Evolutionary conservation across 64 coral and sea anemone genomes (phyloP), one percentile per base, ranked within the genome.

Genomic region (Stichodactyla helianthus): DNA sequence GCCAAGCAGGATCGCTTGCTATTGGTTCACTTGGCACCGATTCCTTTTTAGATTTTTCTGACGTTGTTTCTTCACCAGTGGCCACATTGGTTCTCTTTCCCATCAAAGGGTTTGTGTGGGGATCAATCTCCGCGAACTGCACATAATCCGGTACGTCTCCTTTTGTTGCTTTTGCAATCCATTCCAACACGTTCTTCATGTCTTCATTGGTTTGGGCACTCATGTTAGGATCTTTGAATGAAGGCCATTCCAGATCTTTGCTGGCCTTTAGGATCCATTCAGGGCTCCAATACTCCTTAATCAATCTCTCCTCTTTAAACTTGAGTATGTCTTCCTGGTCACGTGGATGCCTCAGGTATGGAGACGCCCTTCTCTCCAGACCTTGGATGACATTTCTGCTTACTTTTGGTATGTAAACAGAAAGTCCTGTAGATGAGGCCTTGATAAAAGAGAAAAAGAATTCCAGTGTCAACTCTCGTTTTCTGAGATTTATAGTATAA

Each of bases 61-160:
- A 4, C 2, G 31, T 81, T 54, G 17, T 54, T 31, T 51, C 50
- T 81, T 54, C 78, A 17, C 52, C 52, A 31, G 4, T 5, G 15
- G 78, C 4, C 10, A 11, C 17, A 17, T 81, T 79, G 67, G 35
- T 27, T 59, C 79, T 25, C 19, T 67, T 67, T 28, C 22, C 62
- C 22, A 6, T 5, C 8, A 74, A 74, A 74, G 68, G 68, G 10
- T 11, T 10, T 8, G 22, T 13, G 7, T 31, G 6, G 5, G 51
- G 61, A 57, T 87, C 67, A 12, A 76, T 76, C 52, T 67, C 85
- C 19, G 14, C 28, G 60, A 87, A 87, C 63, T 51, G 11, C 26
- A 74, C 44, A 15, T 71, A 26, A 50, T 87, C 85, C 54, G 85
- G 63, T 4, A 87, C 85, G 35, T 71, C 85, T 10, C 77, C 87